Base-by-base conservation (phyloP, 2,888 invertebrate genomes). In the Philereme transversata region DNA sequence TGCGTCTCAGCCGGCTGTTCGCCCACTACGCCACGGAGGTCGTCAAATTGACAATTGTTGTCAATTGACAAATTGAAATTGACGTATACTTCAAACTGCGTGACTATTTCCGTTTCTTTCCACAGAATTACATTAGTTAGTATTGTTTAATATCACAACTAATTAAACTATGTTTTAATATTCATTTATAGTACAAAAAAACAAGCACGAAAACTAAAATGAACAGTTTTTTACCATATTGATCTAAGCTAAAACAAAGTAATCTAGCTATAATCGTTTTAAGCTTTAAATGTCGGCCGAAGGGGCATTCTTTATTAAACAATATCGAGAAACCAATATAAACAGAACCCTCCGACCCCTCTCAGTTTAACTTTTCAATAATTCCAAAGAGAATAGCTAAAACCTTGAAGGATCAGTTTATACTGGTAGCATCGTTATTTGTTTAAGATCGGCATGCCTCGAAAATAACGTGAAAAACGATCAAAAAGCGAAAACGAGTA, bases 401-500 rank as follows among this genome's bases (percentile, higher is more conserved):
- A 40, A 60, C 65, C 67, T 62, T 56, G 41, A 70, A 44, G 61
- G 81, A 34, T 75, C 84, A 63, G 49, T 51, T 68, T 76, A 78
- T 46, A 54, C 40, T 81, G 82, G 83, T 56, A 69, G 63, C 65
- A 65, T 72, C 71, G 35, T 75, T 83, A 84, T 87, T 86, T 87
- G 81, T 83, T 78, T 79, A 82, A 84, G 79, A 79, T 78, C 80
- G 74, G 74, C 76, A 74, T 74, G 78, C 78, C 79, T 82, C 82
- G 79, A 82, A 86, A 87, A 85, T 84, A 83, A 83, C 73, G 78
- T 83, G 79, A 83, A 87, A 88, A 88, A 86, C 81, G 80, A 83
- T 77, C 81, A 86, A 87, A 87, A 86, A 87, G 78, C 79, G 79
- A 84, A 88, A 89, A 87, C 86, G 82, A 87, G 85, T 87, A 90